A percentile compares a stretch with the other conserved stretches of the same genome.
Evolutionary conservation across 2,888 invertebrate species (phyloP).

Genomic region (Nemurella pictetii): DNA sequence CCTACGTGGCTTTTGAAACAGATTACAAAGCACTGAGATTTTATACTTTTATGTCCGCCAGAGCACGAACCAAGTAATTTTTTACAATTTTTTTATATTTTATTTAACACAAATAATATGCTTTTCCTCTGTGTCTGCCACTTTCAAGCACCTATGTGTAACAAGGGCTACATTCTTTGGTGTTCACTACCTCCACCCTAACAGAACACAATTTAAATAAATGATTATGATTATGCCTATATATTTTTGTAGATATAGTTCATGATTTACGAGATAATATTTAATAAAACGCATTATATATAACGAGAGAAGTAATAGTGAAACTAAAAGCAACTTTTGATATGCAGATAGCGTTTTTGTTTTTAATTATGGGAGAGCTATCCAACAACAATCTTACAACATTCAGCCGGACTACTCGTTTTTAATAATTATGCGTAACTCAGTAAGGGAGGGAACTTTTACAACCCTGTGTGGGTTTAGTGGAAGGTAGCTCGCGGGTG

Average conservation of each 20-base stretch:
- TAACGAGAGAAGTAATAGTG: neutral
- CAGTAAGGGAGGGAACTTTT: neutral
- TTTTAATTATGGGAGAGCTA: neutral
- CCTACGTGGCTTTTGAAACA: neutral
- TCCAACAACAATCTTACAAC: neutral
- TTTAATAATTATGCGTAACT: neutral
- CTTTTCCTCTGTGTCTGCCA: neutral
- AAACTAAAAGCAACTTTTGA: neutral
- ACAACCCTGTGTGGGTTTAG: too few species aligned
- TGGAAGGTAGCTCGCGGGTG: neutral
- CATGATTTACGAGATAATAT: neutral
- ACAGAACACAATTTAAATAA: neutral
- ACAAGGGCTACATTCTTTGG: neutral
- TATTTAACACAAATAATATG: neutral
- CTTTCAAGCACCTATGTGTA: neutral
- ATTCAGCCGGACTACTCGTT: neutral
- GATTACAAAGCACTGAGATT: slow-evolving; percentile 7
- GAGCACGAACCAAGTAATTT: neutral
- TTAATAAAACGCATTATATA: neutral
- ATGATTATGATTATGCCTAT: neutral
- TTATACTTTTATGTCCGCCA: neutral
- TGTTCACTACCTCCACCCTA: neutral
- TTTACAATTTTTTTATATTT: neutral
- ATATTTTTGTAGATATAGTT: neutral
- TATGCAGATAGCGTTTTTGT: neutral